Base-by-base conservation (phyloP, 1,140 invertebrate species). In the Brachionus koreanus region DNA sequence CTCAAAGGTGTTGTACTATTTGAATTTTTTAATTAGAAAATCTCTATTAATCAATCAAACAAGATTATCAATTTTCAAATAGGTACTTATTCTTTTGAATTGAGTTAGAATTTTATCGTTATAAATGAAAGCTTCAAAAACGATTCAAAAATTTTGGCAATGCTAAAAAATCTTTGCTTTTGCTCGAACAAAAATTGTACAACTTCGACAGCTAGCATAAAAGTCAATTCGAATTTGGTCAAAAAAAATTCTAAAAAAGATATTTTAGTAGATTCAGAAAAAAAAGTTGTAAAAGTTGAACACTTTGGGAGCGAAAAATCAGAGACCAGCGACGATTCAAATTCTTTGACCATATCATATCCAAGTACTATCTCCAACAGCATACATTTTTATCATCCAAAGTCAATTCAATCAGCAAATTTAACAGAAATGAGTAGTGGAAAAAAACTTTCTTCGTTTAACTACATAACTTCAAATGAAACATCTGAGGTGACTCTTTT, bases 131-230 rank as follows among this genome's bases (percentile, higher is more conserved):
- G 65, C 33, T 39, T 39, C 9, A 69, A 37, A 69, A 65, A 19
- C 37, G 6, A 16, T 74, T 74, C 25, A 29, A 46, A 25, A 46
- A 46, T 39, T 16, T 46, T 35, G 46, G 61, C 25, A 79, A 79
- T 79, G 76, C 76, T 79, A 65, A 79, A 79, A 79, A 79, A 61
- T 79, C 25, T 79, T 57, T 79, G 76, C 37, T 42, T 57, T 49
- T 79, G 76, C 46, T 79, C 76, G 3, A 33, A 33, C 5, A 23
- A 79, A 79, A 19, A 79, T 79, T 57, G 46, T 16, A 65, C 76
- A 61, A 37, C 76, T 43, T 57, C 76, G 6, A 42, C 76, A 35
- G 35, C 76, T 25, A 74, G 69, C 43, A 12, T 74, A 9, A 74
- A 74, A 46, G 25, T 74, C 12, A 74, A 46, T 4, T 29, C 69